Evolutionary conservation across 2,888 invertebrate species (phyloP), one percentile per base, ranked within the genome.

Genomic region (Oscheius sp.): DNA sequence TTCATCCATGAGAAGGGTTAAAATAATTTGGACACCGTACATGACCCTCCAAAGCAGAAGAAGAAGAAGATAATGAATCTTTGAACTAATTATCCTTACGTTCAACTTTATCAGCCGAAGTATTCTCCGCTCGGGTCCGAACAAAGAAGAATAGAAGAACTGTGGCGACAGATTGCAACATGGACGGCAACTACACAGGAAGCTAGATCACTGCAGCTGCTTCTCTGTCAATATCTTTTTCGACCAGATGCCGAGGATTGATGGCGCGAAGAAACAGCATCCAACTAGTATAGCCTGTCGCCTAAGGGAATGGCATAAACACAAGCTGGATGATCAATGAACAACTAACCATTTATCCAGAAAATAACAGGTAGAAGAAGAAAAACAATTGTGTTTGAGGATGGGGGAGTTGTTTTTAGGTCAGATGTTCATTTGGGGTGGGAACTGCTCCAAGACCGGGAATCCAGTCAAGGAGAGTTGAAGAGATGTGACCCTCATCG

Each of bases 301-400:
- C 21, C n/a, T 21, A 37, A 42, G 62, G 21, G 21, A 48, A 47
- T 21, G 63, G 48, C 63, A 63, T 63, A 63, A 63, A 63, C 63
- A 63, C 35, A 37, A 11, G 60, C n/a, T 35, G 11, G 50, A 48
- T 48, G 9, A 66, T 2, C 9, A 5, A 5, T 47, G 63, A 68
- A 68, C 68, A 68, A 37, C 68, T 68, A 68, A 68, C 68, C 68
- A 68, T 68, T 68, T 68, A 68, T 68, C 68, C 47, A n/a, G 62
- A 53, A 42, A 63, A 47, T 53, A 68, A 55, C 68, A 33, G 53
- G 53, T 37, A 53, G 53, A 21, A n/a, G 35, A 37, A 37, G 55
- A 29, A 48, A 50, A 60, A 60, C 59, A 60, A n/a, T 10, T 35
- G 32, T 58, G 11, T 32, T 60, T 21, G 35, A 37, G 47, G 33